Evolutionary conservation across 2,113 vertebrate genomes (phyloP).

Genomic region (Condylura cristata): DNA sequence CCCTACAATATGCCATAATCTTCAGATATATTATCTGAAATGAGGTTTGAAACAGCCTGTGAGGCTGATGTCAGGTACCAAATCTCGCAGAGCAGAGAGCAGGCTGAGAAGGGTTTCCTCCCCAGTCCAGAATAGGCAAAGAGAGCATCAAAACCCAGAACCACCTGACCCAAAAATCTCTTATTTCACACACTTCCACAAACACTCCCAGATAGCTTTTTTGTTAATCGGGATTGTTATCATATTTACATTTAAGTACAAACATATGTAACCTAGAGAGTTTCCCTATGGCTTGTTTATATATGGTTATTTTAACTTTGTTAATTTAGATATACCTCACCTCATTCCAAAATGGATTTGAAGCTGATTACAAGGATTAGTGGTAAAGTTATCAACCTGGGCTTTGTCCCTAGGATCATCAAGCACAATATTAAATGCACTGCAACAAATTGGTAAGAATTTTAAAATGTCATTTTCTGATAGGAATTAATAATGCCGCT

Average conservation of each 20-base stretch:
- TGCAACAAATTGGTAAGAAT: conserved; percentile 21
- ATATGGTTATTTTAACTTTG: conserved; percentile 47
- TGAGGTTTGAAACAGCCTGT: neutral
- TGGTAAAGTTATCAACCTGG: conserved; percentile 30
- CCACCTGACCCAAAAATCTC: neutral
- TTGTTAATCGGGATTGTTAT: conserved; percentile 46
- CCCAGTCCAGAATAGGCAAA: neutral
- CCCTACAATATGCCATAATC: neutral
- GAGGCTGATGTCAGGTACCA: neutral
- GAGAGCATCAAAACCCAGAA: neutral
- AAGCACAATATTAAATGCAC: conserved; percentile 46
- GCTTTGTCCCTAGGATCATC: neutral
- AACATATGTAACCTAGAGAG: conserved; percentile 46
- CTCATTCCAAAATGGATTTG: conserved; percentile 55
- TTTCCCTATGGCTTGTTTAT: conserved; percentile 62
- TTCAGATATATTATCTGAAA: neutral
- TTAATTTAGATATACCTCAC: conserved; percentile 32
- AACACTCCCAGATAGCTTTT: neutral
- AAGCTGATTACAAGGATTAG: conserved; percentile 58
- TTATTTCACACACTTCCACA: neutral
- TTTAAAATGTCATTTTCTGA: conserved; percentile 14
- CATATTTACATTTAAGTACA: conserved; percentile 50
- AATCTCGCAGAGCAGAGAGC: neutral
- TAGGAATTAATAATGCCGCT: conserved; percentile 12
- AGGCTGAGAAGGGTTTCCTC: neutral